Evolutionary conservation across 2,888 invertebrate genomes (phyloP), one percentile per base, ranked within the genome.

Genomic region (Caenorhabditis imperialis): DNA sequence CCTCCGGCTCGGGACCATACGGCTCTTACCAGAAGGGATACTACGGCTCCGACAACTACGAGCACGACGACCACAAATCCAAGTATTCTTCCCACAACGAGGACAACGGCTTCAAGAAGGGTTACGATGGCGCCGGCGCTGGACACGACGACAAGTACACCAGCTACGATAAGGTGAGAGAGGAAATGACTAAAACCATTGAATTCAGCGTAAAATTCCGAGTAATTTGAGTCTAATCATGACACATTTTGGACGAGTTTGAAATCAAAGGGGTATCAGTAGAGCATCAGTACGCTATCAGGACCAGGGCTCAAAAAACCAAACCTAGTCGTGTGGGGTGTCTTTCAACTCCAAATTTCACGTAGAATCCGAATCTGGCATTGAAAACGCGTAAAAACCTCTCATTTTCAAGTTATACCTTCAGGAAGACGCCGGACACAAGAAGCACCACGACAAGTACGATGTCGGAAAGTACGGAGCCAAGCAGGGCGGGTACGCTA

Each of bases 1-100:
- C 67, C 14, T 69, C 77, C 20, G 81, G 81, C 37, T 70, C 69
- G 8, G 81, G 81, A 58, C 81, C 81, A 27, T 53, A 77, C 12
- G 81, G 81, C 47, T 61, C 70, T 12, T 81, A 81, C 72, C 72
- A 74, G 38, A 81, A 81, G 65, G 81, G 81, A 35, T 80, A 81
- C 45, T 81, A 81, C 40, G 81, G 81, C 33, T 65, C 65, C n/a
- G 79, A 79, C 33, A 75, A 69, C 25, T 78, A 78, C 47, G 78
- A 78, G 71, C 78, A 78, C 45, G 75, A 65, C 35, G 60, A 78
- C 33, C 53, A 71, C 33, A 71, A 75, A 55, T 51, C 57, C 51
- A 71, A 71, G 37, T 72, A 78, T 44, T 60, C 63, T 4, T 54
- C 61, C 2, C 62, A 62, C 23, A 57, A 72, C 30, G 69, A 72